Percentiles rank a stretch among this genome's conserved stretches.
Evolutionary conservation across 2,113 vertebrate species (phyloP).

Genomic region (Corythoichthys intestinalis): DNA sequence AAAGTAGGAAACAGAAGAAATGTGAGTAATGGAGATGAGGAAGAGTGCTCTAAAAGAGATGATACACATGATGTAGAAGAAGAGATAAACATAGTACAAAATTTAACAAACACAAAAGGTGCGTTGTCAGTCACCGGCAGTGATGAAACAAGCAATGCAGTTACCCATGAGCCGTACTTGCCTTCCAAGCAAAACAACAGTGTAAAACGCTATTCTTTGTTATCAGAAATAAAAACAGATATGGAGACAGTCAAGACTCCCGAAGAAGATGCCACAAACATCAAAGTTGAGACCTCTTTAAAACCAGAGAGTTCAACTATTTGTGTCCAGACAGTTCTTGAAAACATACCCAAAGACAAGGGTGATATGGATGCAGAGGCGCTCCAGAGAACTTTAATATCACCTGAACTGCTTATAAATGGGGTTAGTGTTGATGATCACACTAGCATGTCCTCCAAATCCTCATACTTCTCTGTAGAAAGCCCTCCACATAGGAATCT

Average conservation of each 20-base stretch:
- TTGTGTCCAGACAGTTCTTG: not conserved
- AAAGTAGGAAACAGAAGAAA: constrained; percentile 33
- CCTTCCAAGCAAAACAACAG: not conserved
- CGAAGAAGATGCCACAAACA: constrained; percentile 1
- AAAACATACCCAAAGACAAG: constrained; percentile 14
- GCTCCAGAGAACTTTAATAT: constrained; percentile 36
- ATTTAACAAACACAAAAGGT: not conserved
- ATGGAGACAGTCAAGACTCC: constrained; percentile 6
- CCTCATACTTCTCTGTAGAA: constrained; percentile 65
- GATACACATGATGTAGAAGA: not conserved
- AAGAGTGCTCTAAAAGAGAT: constrained; percentile 13
- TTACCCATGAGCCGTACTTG: not conserved
- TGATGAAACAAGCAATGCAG: constrained; percentile 1
- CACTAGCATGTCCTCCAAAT: constrained; percentile 58
- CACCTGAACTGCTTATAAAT: constrained; percentile 46
- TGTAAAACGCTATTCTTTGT: not conserved
- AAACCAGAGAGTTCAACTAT: constrained; percentile 19
- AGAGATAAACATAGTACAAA: not conserved
- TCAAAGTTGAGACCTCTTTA: constrained; percentile 1
- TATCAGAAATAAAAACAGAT: not conserved
- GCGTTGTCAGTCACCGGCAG: not conserved
- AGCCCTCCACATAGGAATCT: constrained; percentile 56
- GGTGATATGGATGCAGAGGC: constrained; percentile 21
- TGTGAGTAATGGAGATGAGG: constrained; percentile 13
- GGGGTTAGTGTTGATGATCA: constrained; percentile 56